phyloP scores from a whole-genome alignment of 2,113 vertebrate species.

The Muscicapa adusta region DNA sequence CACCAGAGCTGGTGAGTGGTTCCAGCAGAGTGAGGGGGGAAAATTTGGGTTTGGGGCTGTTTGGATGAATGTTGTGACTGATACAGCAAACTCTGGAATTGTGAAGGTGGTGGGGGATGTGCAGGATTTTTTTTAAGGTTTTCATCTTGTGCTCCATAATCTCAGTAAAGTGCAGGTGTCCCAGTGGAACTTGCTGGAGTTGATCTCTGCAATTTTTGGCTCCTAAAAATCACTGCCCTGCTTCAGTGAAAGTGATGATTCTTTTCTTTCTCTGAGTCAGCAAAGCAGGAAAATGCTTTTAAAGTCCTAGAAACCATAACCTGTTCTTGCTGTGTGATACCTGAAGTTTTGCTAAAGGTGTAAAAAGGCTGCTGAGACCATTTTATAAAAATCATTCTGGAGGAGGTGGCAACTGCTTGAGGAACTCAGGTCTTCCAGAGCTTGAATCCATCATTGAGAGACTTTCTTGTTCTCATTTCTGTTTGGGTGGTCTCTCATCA shows the following conservation, averaged over 20 bases:
- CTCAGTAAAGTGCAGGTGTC: background rate
- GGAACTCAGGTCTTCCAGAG: background rate
- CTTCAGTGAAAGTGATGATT: background rate
- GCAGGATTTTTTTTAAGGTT: rapidly evolving
- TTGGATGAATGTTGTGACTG: background rate
- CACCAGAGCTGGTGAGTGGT: background rate
- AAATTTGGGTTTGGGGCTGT: slow-evolving; percentile 54
- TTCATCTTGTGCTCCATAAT: background rate
- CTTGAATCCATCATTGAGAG: background rate
- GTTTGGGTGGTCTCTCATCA: background rate
- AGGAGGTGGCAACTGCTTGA: rapidly evolving
- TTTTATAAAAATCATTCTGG: background rate
- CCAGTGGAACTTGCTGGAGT: background rate
- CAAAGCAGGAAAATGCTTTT: background rate
- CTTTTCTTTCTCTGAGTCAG: background rate
- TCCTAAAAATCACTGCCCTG: background rate
- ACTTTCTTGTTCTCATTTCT: rapidly evolving
- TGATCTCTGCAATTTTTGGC: background rate
- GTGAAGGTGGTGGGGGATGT: rapidly evolving
- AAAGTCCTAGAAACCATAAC: background rate
- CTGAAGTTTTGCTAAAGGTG: background rate
- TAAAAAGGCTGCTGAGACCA: background rate
- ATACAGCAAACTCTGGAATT: background rate
- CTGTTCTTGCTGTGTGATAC: background rate
- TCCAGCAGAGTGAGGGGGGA: slow-evolving; percentile 51